Base-by-base conservation (phyloP, 2,797 vertebrate genomes). In the Epinephelus awoara region DNA sequence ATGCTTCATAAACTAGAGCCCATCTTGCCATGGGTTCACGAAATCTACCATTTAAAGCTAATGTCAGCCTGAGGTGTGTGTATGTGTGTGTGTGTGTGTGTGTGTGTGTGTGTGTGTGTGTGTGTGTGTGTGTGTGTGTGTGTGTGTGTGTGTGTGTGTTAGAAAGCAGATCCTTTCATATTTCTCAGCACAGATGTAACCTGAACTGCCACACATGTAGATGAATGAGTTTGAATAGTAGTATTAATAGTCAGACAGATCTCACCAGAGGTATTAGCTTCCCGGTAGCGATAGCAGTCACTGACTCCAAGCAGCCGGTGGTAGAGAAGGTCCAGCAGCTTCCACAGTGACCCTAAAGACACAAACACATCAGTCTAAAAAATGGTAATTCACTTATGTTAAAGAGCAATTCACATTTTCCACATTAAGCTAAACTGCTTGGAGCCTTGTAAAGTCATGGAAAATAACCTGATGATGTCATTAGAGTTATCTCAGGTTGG, bases 271-370 rank as follows among this genome's bases (percentile, higher is more conserved):
- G 87, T 2, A 94, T 91, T 3, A 97, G 93, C 78, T 97, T 97
- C 38, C 96, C 96, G 0, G 90, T 94, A 0, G 91, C 84, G 5
- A 98, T 97, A 21, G 97, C 97, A 0, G 95, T 95, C 0, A 96
- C 95, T 0, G 97, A 97, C 90, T 98, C 97, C 83, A 98, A 79
- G 72, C 96, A 97, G 2, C 97, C 97, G 0, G 97, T 97, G 66
- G 96, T 97, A 2, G 97, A 97, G 57, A 98, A 98, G 1, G 96
- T 97, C 97, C 97, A 98, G 88, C 97, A 98, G 85, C 97, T 98
- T 46, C 97, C 97, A 0, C 97, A 97, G 38, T 54, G 1, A 0
- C 96, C 96, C 97, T 97, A 5, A 66, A 80, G 68, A 74, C 21
- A 3, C 47, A 76, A 44, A 82, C 21, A 64, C 13, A 40, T 5